Conservation (phyloP, 2,797 vertebrate genomes). For the Lycodopsis pacificus region DNA sequence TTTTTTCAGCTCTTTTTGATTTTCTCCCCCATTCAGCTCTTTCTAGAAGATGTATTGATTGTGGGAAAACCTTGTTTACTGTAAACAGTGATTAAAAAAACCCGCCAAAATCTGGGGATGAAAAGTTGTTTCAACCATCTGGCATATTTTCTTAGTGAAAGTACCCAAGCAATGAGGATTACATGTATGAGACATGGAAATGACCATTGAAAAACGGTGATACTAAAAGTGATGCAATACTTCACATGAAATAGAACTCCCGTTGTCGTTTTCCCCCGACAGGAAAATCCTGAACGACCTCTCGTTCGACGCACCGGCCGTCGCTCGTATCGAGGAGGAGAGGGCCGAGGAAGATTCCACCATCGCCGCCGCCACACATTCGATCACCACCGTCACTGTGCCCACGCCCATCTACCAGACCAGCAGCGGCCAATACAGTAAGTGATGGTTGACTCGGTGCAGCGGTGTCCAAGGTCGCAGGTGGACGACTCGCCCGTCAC, state of each 20-base stretch:
- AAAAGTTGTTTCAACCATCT: not conserved
- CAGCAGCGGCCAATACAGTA: conserved; percentile 99
- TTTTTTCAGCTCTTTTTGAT: not conserved
- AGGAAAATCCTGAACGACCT: conserved; percentile 99
- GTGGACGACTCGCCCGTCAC: not conserved
- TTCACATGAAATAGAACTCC: conserved; percentile 1
- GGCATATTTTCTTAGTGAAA: not conserved
- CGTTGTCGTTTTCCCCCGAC: conserved; percentile 26
- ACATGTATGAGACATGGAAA: not conserved
- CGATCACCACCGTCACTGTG: conserved; percentile 97
- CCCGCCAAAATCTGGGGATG: not conserved
- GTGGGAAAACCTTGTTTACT: not conserved
- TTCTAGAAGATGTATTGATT: not conserved
- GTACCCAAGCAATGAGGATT: not conserved
- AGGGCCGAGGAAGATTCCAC: conserved; percentile 92
- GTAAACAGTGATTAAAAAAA: not conserved
- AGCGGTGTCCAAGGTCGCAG: not conserved
- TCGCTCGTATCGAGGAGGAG: conserved; percentile 98
- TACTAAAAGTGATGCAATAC: not conserved
- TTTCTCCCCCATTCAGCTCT: not conserved
- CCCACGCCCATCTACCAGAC: conserved; percentile 99
- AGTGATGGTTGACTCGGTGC: conserved; percentile 62
- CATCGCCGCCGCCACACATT: conserved; percentile 86
- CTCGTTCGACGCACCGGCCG: conserved; percentile 95
- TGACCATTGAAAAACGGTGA: not conserved